Evolutionary conservation across 1,140 invertebrate genomes (phyloP).

Genomic region (Cydia strobilella): DNA sequence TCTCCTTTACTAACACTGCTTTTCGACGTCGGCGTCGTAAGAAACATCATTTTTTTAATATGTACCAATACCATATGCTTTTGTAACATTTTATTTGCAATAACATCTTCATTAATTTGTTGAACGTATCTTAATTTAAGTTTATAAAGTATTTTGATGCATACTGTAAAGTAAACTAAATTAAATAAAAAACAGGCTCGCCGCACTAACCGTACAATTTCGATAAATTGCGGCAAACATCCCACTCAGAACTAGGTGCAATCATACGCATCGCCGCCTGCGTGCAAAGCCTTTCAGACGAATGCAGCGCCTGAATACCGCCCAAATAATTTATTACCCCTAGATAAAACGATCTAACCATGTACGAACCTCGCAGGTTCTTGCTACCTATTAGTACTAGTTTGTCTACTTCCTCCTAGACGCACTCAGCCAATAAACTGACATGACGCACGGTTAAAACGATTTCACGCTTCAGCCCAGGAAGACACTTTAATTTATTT

Average conservation of each 20-base stretch:
- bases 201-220: neutral
- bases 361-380: neutral
- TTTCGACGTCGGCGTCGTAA: neutral
- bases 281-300: slow-evolving; percentile 15
- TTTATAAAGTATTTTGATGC: no score
- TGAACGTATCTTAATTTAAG: no score
- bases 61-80: no score
- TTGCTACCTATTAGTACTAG: neutral
- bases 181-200: neutral
- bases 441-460: slow-evolving; percentile 17
- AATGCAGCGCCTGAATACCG: neutral
- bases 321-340: neutral
- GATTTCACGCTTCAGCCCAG: slow-evolving; percentile 5
- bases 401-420: neutral
- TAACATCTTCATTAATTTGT: no score
- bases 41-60: neutral
- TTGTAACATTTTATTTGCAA: no score
- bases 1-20: neutral
- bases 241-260: slow-evolving; percentile 6
- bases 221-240: neutral
- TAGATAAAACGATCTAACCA: neutral
- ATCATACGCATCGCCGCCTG: slow-evolving; percentile 25
- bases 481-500: neutral
- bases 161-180: no score
- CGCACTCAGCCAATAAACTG: slow-evolving; percentile 3